phyloP scores from a whole-genome alignment of 2,797 vertebrate species.

The Siniperca obscura region DNA sequence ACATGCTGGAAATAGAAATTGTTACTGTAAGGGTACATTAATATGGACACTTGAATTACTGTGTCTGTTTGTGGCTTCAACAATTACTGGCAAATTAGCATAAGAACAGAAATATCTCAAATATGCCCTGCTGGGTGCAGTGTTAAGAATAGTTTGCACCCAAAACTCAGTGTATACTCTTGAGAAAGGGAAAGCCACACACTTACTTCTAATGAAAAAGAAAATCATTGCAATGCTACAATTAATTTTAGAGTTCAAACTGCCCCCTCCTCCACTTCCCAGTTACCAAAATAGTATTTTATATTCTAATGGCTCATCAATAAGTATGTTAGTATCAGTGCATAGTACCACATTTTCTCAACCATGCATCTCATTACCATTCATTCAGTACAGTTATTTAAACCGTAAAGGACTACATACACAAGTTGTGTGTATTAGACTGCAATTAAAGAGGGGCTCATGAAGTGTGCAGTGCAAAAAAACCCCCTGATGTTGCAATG shows the following conservation, averaged over 20 bases:
- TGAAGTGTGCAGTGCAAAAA: conserved; percentile 28
- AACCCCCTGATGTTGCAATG: conserved; percentile 33
- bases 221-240: conserved; percentile 40
- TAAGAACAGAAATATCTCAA: conserved; percentile 79
- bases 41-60: conserved; percentile 78
- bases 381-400: conserved; percentile 60
- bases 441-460: conserved; percentile 36
- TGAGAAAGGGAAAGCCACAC: conserved; percentile 43
- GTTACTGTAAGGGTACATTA: conserved; percentile 78
- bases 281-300: conserved; percentile 49
- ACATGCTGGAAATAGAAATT: conserved; percentile 78
- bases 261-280: conserved; percentile 26
- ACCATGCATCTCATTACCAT: conserved; percentile 64
- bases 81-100: conserved; percentile 82
- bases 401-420: conserved; percentile 44
- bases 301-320: conserved; percentile 58
- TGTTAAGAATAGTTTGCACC: conserved; percentile 75
- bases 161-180: conserved; percentile 55
- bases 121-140: conserved; percentile 66
- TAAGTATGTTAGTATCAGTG: conserved; percentile 50
- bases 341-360: conserved; percentile 40
- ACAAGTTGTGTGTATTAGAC: conserved; percentile 27
- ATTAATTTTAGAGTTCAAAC: conserved; percentile 46
- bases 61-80: conserved; percentile 72
- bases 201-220: conserved; percentile 51